These are phyloP conservation scores for Gracilinanus agilis DNA, from an alignment of 2,113 vertebrate genomes.

Conservation along the genomic window DNA sequence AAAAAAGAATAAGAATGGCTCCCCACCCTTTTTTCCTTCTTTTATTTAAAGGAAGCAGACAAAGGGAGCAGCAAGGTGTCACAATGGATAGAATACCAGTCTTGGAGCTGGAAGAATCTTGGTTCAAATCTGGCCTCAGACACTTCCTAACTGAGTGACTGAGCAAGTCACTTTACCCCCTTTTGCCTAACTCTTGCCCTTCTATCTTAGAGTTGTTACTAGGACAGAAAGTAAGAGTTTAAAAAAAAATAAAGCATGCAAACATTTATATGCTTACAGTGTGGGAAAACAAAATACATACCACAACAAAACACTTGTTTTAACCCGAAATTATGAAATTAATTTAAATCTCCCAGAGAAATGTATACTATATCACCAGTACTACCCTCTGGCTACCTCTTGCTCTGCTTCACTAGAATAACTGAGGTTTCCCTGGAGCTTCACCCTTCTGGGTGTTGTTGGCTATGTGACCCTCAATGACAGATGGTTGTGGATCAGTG, in stretches of 20 bases:
- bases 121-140: too few relatives aligned
- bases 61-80: too few relatives aligned
- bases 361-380: background rate
- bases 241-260: background rate
- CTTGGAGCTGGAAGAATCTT: too few relatives aligned
- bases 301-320: background rate
- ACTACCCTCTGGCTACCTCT: too few relatives aligned
- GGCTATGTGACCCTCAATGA: background rate
- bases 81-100: too few relatives aligned
- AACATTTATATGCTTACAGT: background rate
- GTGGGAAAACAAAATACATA: too few relatives aligned
- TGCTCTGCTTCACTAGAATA: conserved; percentile 6
- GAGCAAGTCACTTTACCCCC: too few relatives aligned
- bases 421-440: background rate
- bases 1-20: conserved; percentile 16
- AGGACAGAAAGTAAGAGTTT: too few relatives aligned
- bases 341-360: background rate
- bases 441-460: background rate
- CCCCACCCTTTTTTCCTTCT: background rate
- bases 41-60: background rate
- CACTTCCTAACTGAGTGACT: too few relatives aligned
- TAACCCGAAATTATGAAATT: conserved; percentile 11
- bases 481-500: background rate
- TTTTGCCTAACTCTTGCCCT: too few relatives aligned
- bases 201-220: too few relatives aligned